Conservation (phyloP, 2,888 invertebrate species). For the Xestia sexstrigata region DNA sequence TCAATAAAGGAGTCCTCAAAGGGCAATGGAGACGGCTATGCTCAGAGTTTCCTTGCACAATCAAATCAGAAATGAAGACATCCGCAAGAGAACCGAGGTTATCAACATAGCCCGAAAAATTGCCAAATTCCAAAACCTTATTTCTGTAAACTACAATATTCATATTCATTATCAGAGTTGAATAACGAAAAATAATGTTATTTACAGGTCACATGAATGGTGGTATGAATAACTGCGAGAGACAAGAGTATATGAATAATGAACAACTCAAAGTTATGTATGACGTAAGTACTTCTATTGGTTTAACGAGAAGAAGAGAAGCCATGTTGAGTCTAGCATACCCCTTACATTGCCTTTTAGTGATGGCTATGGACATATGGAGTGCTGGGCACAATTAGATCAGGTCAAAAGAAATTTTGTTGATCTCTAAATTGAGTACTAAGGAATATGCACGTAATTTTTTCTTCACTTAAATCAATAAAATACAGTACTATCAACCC, state of each 20-base stretch:
- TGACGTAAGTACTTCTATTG: conserved; percentile 76
- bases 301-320: background rate
- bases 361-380: background rate
- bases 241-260: conserved; percentile 84
- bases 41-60: no score
- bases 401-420: background rate
- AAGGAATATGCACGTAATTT: no score
- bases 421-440: background rate
- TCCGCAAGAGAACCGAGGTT: no score
- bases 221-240: conserved; percentile 83
- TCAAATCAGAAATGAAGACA: no score
- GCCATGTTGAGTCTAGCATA: background rate
- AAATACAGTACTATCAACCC: no score
- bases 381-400: background rate
- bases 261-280: conserved; percentile 86
- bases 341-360: background rate
- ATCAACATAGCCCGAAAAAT: no score
- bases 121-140: no score
- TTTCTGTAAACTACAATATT: background rate
- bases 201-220: conserved; percentile 84
- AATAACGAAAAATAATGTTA: background rate
- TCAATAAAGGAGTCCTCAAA: no score
- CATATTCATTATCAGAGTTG: background rate
- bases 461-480: no score
- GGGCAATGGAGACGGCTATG: no score